Conservation (phyloP, 1,140 invertebrate species). For the Centruroides vittatus region DNA sequence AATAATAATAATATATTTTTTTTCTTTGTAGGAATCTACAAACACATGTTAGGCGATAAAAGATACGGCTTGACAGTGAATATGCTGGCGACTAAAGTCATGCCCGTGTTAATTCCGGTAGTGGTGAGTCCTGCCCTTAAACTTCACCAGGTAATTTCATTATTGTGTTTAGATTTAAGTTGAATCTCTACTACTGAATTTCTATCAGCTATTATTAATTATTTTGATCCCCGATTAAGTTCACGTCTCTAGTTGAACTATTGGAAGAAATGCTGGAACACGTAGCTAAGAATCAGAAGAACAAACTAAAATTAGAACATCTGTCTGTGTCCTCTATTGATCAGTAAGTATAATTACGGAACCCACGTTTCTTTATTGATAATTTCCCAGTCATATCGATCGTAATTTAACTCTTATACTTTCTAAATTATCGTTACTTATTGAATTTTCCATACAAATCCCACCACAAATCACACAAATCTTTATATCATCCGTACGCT, state of each 20-base stretch:
- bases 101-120: constrained; percentile 81
- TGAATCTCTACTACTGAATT: background rate
- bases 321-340: constrained; percentile 17
- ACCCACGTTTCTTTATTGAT: no score
- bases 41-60: constrained; percentile 76
- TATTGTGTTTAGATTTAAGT: background rate
- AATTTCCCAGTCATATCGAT: no score
- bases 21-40: constrained; percentile 66
- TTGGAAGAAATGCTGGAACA: constrained; percentile 22
- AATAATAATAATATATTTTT: background rate
- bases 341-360: constrained; percentile 14
- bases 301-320: constrained; percentile 23
- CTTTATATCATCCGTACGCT: no score
- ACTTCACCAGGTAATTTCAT: constrained; percentile 53
- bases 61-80: constrained; percentile 82
- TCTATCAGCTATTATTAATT: background rate
- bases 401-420: no score
- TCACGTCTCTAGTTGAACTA: constrained; percentile 19
- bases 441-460: no score
- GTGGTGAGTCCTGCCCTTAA: constrained; percentile 79
- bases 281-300: constrained; percentile 22
- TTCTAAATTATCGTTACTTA: no score
- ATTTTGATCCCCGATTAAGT: constrained; percentile 12
- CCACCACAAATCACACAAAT: no score
- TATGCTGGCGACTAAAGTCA: constrained; percentile 82